These are phyloP conservation scores for Sogatella furcifera DNA, from an alignment of 1,140 invertebrate genomes.

Conservation along the genomic window DNA sequence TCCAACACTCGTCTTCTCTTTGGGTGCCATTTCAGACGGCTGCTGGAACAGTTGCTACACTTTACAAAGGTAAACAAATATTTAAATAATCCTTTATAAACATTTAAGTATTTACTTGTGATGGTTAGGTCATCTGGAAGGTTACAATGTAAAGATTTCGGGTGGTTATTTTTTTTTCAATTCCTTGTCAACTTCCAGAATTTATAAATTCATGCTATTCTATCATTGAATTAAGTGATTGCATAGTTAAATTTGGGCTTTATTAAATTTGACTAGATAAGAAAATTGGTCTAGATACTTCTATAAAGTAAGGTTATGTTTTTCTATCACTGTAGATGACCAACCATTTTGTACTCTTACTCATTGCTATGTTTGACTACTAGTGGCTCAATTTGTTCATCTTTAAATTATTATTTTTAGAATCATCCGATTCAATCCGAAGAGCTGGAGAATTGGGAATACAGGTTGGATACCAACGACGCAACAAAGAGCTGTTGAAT, in stretches of 20 bases:
- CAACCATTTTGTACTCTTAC: too few relatives aligned
- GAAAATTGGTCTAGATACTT: too few relatives aligned
- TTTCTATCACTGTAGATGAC: too few relatives aligned
- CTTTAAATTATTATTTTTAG: conserved; percentile 32
- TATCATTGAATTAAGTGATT: too few relatives aligned
- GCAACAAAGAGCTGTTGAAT: conserved; percentile 63
- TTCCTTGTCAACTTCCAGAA: too few relatives aligned
- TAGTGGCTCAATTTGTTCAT: background rate
- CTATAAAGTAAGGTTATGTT: too few relatives aligned
- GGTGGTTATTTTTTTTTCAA: background rate
- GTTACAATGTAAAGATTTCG: background rate
- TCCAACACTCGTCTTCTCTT: conserved; percentile 50
- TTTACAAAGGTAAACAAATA: conserved; percentile 59
- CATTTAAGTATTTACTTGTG: background rate
- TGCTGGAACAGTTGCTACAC: conserved; percentile 61
- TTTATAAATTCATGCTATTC: too few relatives aligned
- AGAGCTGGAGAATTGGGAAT: conserved; percentile 55
- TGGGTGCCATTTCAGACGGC: conserved; percentile 76
- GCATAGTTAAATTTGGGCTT: too few relatives aligned
- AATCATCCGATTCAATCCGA: conserved; percentile 59
- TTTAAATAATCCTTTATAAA: background rate
- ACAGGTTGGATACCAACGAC: conserved; percentile 59
- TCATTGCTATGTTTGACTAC: too few relatives aligned
- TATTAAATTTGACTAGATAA: too few relatives aligned
- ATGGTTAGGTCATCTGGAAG: background rate